These are phyloP conservation scores for Bilobella aurantiaca DNA, from an alignment of 1,140 invertebrate genomes.

Conservation along the genomic window DNA sequence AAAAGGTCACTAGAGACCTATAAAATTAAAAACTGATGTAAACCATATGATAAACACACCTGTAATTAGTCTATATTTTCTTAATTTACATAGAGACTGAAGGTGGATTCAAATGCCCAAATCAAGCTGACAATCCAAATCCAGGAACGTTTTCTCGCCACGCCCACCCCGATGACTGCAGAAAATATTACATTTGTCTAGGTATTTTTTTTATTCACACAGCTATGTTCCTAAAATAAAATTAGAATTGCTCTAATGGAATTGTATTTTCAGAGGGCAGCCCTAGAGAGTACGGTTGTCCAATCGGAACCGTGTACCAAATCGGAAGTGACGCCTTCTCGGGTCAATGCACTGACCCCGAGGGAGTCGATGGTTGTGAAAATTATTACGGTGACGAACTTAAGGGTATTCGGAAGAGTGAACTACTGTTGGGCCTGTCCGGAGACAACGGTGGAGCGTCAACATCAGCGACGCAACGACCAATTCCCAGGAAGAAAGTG, in stretches of 20 bases:
- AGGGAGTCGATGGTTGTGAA: conserved; percentile 49
- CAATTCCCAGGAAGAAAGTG: conserved; percentile 27
- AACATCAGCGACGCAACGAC: conserved; percentile 25
- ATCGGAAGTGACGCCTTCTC: conserved; percentile 77
- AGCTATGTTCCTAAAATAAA: too few species aligned
- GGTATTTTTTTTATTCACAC: too few species aligned
- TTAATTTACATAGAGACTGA: conserved; percentile 62
- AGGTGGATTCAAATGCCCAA: conserved; percentile 77
- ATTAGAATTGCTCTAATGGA: conserved; percentile 46
- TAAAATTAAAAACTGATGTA: too few species aligned
- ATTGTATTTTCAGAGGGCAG: conserved; percentile 56
- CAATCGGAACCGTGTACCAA: conserved; percentile 90
- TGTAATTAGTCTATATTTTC: background rate
- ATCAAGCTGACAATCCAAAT: conserved; percentile 62
- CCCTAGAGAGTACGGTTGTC: conserved; percentile 85
- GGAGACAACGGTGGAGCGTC: conserved; percentile 42
- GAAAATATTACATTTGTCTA: conserved; percentile 20
- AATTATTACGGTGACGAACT: conserved; percentile 86
- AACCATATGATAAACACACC: too few species aligned
- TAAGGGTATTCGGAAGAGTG: conserved; percentile 84
- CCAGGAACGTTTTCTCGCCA: conserved; percentile 84
- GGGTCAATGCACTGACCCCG: conserved; percentile 57
- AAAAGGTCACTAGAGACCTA: too few species aligned
- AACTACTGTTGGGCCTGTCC: conserved; percentile 66
- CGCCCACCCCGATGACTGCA: conserved; percentile 57